Base-by-base conservation (phyloP, 2,113 vertebrate species). In the Baryphthengus martii region DNA sequence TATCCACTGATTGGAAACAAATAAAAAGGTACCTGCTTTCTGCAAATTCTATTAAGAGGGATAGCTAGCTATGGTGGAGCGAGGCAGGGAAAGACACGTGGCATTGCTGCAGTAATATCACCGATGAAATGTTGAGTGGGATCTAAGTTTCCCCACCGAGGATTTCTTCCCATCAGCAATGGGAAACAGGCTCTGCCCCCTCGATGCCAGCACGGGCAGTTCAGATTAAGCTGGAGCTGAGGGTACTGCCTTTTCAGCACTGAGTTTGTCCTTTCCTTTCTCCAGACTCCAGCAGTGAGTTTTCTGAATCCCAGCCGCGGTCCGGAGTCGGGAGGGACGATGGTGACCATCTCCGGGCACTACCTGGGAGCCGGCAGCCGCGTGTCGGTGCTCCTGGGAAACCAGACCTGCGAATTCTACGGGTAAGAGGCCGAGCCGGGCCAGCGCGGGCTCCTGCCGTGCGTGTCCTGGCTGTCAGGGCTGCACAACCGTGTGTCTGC, bases 341-440 rank as follows among this genome's bases (percentile, higher is more conserved):
- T 98, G 98, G 99, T 99, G 19, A 99, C 99, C 72, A 98, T 99
- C 95, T 97, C 98, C 1, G 99, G 99, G 56, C 98, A 99, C 75
- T 98, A 99, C 97, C 98, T 99, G 0, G 99, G 99, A 2, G 98
- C 99, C 0, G 99, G 99, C 89, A 99, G 99, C 98, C 98, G 55
- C 0, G 99, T 99, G 68, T 98, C 97, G 0, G 98, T 99, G 33
- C 97, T 98, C 88, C 98, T 99, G 91, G 99, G 99, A 25, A 99
- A 99, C 97, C 99, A 99, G 98, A 99, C 99, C 55, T 99, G 99
- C 96, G 97, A 99, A 67, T 99, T 99, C 97, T 99, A 98, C 1
- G 98, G 98, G 99, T 99, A 96, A 99, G 99, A 24, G 35, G 16
- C 55, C 1, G 7, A 66, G 25, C 29, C 0, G 4, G 50, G 80